Evolutionary conservation across 92 coral and sea anemone species (phyloP), one percentile per base, ranked within the genome.

Genomic region (Hydrozoanthus gracilis): DNA sequence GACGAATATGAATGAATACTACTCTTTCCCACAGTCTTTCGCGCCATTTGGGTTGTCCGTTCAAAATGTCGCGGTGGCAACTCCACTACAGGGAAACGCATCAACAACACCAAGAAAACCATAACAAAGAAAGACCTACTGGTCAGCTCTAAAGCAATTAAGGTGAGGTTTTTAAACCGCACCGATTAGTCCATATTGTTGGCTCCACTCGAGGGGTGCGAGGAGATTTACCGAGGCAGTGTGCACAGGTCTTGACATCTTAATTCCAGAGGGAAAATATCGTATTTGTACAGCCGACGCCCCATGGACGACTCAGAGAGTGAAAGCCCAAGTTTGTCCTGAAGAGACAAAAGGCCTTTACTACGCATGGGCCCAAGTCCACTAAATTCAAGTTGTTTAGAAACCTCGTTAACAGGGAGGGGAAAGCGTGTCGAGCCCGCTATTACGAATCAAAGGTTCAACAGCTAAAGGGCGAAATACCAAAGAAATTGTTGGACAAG

Each of bases 361-460:
- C 18, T 20, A 69, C 4, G 52, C 49, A 67, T 35, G 27, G 87
- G 18, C 67, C 76, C 14, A 47, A 80, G 15, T 79, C 87, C 48
- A 15, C 18, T 45, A 68, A 79, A 13, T 87, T 87, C 47, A 87
- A 78, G 75, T 79, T 48, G 39, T 51, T 70, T 76, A 46, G 88
- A 51, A 83, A 88, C 44, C 44, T 70, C 1, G 88, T 88, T 20
- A 83, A 83, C 56, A 70, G 83, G 44, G 88, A 88, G 80, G 72
- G 88, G 70, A 88, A 88, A 83, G 88, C 18, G 2, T 88, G 88
- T 54, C 62, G 64, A 61, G 82, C 88, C 6, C 50, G 51, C 15
- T 82, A 52, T 56, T 88, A 88, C 51, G 78, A 88, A 73, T 83
- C 84, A 17, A 71, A 83, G 47, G 75, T 72, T 10, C 88, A 84